phyloP scores from a whole-genome alignment of 1,140 invertebrate species.

The Trichonephila inaurata region DNA sequence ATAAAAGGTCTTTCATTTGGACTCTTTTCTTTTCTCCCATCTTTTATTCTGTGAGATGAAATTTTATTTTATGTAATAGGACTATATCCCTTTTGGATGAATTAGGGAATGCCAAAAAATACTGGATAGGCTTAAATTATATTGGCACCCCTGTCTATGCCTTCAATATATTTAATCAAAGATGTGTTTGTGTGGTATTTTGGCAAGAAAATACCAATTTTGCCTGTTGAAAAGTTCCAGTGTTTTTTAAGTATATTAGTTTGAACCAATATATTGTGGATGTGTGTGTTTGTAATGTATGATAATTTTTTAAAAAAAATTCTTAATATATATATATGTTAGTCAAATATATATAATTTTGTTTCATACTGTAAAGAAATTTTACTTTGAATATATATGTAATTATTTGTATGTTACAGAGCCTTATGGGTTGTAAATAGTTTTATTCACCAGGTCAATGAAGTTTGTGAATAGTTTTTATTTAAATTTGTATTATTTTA shows the following conservation, averaged over 20 bases:
- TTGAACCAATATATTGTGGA: not conserved
- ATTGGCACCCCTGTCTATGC: not conserved
- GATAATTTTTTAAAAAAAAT: not conserved
- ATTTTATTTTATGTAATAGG: not conserved
- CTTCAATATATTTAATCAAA: slow-evolving; percentile 6
- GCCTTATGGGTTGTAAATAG: not conserved
- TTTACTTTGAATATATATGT: slow-evolving; percentile 9
- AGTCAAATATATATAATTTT: slow-evolving; percentile 7
- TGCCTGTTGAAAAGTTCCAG: no score
- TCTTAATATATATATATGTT: not conserved
- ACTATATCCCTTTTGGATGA: not conserved
- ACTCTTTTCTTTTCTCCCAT: not conserved
- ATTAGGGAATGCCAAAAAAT: no score
- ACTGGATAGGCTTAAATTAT: no score
- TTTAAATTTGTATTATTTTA: not conserved
- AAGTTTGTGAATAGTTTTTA: not conserved
- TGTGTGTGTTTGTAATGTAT: not conserved
- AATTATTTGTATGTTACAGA: not conserved
- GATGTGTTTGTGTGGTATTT: not conserved
- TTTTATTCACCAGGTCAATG: not conserved
- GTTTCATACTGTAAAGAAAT: slow-evolving; percentile 26
- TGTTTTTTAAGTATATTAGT: not conserved
- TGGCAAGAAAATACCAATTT: no score
- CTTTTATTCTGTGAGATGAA: slow-evolving; percentile 1
- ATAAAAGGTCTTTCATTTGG: slow-evolving; percentile 3